phyloP scores from a whole-genome alignment of 2,888 invertebrate species.

The Dichetophora obliterata region DNA sequence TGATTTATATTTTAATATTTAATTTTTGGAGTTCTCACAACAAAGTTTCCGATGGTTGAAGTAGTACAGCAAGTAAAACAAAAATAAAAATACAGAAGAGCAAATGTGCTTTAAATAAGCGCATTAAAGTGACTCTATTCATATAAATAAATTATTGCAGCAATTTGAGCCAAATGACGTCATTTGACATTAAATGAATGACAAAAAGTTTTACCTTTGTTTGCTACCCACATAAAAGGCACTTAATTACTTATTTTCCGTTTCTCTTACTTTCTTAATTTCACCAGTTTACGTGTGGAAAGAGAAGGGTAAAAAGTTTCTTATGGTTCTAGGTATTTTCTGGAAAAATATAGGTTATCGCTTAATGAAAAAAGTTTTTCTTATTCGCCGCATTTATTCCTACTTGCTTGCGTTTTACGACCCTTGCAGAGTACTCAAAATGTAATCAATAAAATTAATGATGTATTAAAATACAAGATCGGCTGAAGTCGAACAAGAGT shows the following conservation, averaged over 20 bases:
- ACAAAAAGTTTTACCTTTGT: too few relatives aligned
- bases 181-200: too few relatives aligned
- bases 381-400: too few relatives aligned
- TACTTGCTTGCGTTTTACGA: too few relatives aligned
- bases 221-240: not conserved
- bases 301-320: not conserved
- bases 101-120: not conserved
- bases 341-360: not conserved
- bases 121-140: too few relatives aligned
- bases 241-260: not conserved
- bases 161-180: too few relatives aligned
- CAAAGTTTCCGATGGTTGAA: too few relatives aligned
- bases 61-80: not conserved
- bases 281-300: not conserved
- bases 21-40: not conserved
- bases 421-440: constrained; percentile 1
- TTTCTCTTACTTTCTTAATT: not conserved
- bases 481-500: not conserved
- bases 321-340: not conserved
- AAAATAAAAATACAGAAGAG: not conserved
- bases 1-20: constrained; percentile 9
- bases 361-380: constrained; percentile 10
- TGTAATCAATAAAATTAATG: constrained; percentile 43
- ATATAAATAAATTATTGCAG: too few relatives aligned
- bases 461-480: constrained; percentile 27